Base-by-base conservation (phyloP, 2,888 invertebrate species). In the Stenodera caucasica region DNA sequence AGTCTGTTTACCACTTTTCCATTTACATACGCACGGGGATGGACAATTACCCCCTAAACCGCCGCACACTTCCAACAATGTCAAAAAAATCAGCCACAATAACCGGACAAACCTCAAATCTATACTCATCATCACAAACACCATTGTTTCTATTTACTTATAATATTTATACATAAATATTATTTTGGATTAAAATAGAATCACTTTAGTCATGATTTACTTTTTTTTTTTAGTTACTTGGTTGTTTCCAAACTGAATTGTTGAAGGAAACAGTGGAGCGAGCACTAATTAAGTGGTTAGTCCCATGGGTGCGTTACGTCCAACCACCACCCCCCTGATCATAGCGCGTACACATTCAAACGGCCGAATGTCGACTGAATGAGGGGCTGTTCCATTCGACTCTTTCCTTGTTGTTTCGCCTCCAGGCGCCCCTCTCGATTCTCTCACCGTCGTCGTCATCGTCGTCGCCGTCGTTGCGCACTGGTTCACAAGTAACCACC, bases 1-100 rank as follows among this genome's bases (percentile, higher is more conserved):
- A 54, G 94, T 93, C 79, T 93, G 92, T 81, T 96, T 96, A 70
- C 95, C 95, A 74, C 91, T 90, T 82, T 94, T 94, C 96, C 96
- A 96, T 81, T 94, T 95, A 82, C 96, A 96, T 74, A 87, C 86
- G 82, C 96, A 96, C 71, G 88, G 88, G 49, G 85, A 84, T 61
- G 92, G 92, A 73, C 91, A 91, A 68, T 85, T 84, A 68, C 85
- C 86, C 65, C 85, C 82, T 68, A 84, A 82, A 60, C 84, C 83
- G 63, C 82, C 76, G 59, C 71, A 68, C 54, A 68, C 65, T 35
- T 67, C 59, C 58, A 70, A 59, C 63, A 63, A 52, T 9, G 57
- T 45, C 33, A 70, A 61, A 49, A 58, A 54, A 40, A 69, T 8
- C 9, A 60, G 49, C 60, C 59, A 53, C 55, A 59, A 40, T 30